Evolutionary conservation across 1,140 invertebrate species (phyloP).

Genomic region (Dendroctonus ponderosae): DNA sequence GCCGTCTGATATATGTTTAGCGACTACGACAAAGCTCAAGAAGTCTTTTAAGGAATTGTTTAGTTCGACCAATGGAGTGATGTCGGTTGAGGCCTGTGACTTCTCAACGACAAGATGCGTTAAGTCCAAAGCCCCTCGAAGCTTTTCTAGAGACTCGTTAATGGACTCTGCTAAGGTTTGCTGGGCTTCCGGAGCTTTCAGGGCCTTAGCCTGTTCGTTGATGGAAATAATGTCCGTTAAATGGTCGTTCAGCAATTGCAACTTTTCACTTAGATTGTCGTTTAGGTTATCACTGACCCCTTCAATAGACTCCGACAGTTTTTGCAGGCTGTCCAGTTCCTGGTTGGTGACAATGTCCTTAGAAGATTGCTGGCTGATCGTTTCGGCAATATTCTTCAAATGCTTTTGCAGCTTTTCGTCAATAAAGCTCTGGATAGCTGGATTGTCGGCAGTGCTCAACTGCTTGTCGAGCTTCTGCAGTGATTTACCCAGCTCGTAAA

Average conservation of each 20-base stretch:
- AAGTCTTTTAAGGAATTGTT: conserved; percentile 27
- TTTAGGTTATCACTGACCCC: conserved; percentile 30
- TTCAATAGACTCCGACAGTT: conserved; percentile 37
- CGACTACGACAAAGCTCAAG: conserved; percentile 40
- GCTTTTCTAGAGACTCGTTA: conserved; percentile 34
- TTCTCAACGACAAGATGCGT: conserved; percentile 39
- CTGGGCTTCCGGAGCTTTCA: conserved; percentile 20
- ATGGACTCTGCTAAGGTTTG: conserved; percentile 29
- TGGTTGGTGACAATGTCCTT: conserved; percentile 25
- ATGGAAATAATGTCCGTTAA: conserved; percentile 28
- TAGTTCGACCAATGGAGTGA: conserved; percentile 36
- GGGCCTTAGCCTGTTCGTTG: conserved; percentile 32
- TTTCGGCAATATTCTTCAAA: conserved; percentile 37
- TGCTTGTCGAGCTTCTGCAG: conserved; percentile 30
- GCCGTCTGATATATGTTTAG: conserved; percentile 39
- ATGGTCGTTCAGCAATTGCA: conserved; percentile 36
- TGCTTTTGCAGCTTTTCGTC: conserved; percentile 29
- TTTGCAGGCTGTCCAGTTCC: conserved; percentile 36
- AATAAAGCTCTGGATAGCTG: not conserved
- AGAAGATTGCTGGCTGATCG: conserved; percentile 8
- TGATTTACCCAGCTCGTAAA: conserved; percentile 31
- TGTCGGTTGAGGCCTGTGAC: conserved; percentile 35
- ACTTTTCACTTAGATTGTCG: conserved; percentile 35
- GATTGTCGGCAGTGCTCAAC: not conserved
- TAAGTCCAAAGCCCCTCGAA: conserved; percentile 40